Percentiles rank a stretch among this genome's conserved stretches.
phyloP scores from a whole-genome alignment of 2,113 vertebrate genomes.

The Leptosomus discolor region DNA sequence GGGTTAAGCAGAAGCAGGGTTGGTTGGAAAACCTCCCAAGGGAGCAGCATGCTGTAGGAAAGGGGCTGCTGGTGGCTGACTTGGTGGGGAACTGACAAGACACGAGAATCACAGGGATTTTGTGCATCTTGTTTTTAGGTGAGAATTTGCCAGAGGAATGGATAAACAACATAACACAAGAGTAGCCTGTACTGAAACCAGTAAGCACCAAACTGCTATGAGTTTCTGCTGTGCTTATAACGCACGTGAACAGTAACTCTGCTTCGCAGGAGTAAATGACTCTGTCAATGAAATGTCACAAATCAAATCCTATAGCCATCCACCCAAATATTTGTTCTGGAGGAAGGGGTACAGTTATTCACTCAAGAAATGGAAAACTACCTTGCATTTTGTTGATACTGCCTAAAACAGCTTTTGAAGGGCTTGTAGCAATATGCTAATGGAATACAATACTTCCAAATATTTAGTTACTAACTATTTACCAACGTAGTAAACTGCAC shows the following conservation, averaged over 20 bases:
- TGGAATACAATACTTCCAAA: not conserved
- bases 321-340: not conserved
- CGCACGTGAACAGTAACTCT: not conserved
- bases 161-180: not conserved
- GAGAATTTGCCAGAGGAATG: not conserved
- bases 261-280: not conserved
- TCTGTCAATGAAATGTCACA: not conserved
- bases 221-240: not conserved
- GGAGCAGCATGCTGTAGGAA: not conserved
- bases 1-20: not conserved
- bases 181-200: not conserved
- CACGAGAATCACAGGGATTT: not conserved
- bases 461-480: not conserved
- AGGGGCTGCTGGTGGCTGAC: not conserved
- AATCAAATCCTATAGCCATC: not conserved
- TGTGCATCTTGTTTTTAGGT: not conserved
- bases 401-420: not conserved
- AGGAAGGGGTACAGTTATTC: not conserved
- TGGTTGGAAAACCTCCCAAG: not conserved
- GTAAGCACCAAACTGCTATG: not conserved
- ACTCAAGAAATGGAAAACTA: not conserved
- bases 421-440: not conserved
- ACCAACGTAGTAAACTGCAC: not conserved
- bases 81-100: not conserved
- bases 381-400: not conserved